Base-by-base conservation (phyloP, 1,140 invertebrate genomes). In the Drosophila quadrilineata region DNA sequence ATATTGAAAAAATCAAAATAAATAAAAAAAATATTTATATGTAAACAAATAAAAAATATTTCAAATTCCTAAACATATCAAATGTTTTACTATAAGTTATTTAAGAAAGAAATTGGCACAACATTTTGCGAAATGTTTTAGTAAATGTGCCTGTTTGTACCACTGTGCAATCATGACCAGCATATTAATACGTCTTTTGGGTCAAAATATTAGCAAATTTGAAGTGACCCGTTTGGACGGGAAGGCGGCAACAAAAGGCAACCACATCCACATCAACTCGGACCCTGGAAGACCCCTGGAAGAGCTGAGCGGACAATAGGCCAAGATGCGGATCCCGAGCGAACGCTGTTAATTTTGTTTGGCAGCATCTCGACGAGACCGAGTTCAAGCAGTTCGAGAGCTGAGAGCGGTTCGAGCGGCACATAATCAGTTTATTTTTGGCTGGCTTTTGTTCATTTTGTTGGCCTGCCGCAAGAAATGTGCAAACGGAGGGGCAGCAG, bases 181-280 rank as follows among this genome's bases (percentile, higher is more conserved):
- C 46, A n/a, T 59, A 49, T 71, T 72, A 82, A 73, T 74, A 59
- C 54, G 74, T 71, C 79, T 67, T n/a, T 60, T 19, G 46, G 77
- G 77, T 84, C 77, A 85, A 85, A 84, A 74, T 77, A 84, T 85
- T 84, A 85, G 77, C 73, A 84, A 84, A 84, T 84, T 84, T 85
- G 50, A 67, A 60, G 60, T 84, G 77, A 85, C 77, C 77, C 60
- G 66, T 41, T 52, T n/a, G n/a, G n/a, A n/a, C n/a, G 40, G 33
- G 33, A 40, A 36, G 35, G 28, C 46, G 50, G 33, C 40, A 63
- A 49, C 62, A 54, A 70, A 63, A 40, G 33, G 36, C 48, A 40
- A 53, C 29, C 17, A 46, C 52, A 29, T 17, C 17, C 50, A 31
- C 29, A 22, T 10, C 12, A 24, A 40, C 12, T 50, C 29, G 29